Conservation (phyloP, 1,140 invertebrate species). For the Cyclargus thomasi region DNA sequence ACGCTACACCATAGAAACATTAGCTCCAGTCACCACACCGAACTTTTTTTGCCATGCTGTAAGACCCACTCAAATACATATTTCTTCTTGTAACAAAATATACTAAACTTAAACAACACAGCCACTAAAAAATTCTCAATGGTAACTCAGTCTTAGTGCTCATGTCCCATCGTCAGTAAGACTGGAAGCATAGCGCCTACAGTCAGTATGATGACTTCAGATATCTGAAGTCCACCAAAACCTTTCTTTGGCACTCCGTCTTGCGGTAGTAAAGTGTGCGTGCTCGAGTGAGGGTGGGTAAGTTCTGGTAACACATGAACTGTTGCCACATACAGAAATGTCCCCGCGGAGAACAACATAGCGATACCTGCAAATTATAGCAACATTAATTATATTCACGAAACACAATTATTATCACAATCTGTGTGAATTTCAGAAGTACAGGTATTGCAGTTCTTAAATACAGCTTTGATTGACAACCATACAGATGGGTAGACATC, state of each 20-base stretch:
- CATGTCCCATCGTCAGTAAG: conserved; percentile 92
- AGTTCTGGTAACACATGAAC: conserved; percentile 98
- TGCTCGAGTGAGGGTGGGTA: conserved; percentile 74
- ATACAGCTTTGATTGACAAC: too few species aligned
- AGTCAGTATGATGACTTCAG: conserved; percentile 89
- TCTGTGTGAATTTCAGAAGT: too few species aligned
- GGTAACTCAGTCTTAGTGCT: conserved; percentile 79
- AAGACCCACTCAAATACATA: too few species aligned
- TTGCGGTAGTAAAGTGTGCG: conserved; percentile 56
- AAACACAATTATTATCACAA: too few species aligned
- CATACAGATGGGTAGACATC: too few species aligned
- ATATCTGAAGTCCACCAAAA: conserved; percentile 79
- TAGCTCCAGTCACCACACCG: too few species aligned
- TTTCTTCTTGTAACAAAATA: background rate
- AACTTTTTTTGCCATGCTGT: too few species aligned
- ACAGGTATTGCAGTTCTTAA: too few species aligned
- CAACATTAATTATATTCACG: too few species aligned
- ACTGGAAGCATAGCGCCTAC: conserved; percentile 90
- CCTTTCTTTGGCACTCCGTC: conserved; percentile 69
- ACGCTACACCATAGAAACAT: too few species aligned
- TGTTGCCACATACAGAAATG: conserved; percentile 98
- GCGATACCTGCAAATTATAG: conserved; percentile 84
- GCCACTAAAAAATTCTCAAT: background rate
- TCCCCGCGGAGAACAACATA: conserved; percentile 98
- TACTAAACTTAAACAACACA: background rate